Base-by-base conservation (phyloP, 2,888 invertebrate genomes). In the Chrysolina americana region DNA sequence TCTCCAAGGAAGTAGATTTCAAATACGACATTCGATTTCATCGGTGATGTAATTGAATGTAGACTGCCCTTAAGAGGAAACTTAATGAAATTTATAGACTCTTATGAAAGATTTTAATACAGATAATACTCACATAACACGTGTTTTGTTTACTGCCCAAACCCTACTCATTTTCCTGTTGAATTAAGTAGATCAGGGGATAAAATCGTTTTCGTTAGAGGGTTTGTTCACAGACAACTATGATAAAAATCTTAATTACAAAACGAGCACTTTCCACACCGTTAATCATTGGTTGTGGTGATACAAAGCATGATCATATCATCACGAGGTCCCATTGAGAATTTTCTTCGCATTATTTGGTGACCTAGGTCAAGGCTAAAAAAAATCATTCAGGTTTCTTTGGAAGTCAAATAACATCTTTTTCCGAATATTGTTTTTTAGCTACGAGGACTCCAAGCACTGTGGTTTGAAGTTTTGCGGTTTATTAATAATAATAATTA, bases 121-220 rank as follows among this genome's bases (percentile, higher is more conserved):
- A 11, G 53, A 53, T 53, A 53, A 53, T 6, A 53, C 19, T 11
- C 36, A 36, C 36, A 36, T 8, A 36, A 53, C 53, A 53, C 53
- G 53, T 53, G 53, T 23, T 53, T 21, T 21, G 21, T 21, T 11
- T 21, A 48, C 17, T 48, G 48, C 21, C 11, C 21, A 10, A 53
- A 23, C 53, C 53, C 53, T 13, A 53, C 19, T 53, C 53, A 53
- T 53, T 53, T 53, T 53, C 53, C 53, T 53, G 53, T 53, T 53
- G 13, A 21, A 13, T 13, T 19, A 53, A 53, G 53, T 53, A 21
- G 53, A 53, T 53, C 9, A 11, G 13, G 15, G 21, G 19, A 21
- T 11, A 21, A 6, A 21, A 53, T 53, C 53, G 19, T 53, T 53
- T 53, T 53, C 21, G 19, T 21, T 53, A 53, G 53, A 21, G 36